A percentile compares a stretch with the other conserved stretches of the same genome.
Conservation (phyloP, 2,888 invertebrate genomes). For the Dynastes maya region DNA sequence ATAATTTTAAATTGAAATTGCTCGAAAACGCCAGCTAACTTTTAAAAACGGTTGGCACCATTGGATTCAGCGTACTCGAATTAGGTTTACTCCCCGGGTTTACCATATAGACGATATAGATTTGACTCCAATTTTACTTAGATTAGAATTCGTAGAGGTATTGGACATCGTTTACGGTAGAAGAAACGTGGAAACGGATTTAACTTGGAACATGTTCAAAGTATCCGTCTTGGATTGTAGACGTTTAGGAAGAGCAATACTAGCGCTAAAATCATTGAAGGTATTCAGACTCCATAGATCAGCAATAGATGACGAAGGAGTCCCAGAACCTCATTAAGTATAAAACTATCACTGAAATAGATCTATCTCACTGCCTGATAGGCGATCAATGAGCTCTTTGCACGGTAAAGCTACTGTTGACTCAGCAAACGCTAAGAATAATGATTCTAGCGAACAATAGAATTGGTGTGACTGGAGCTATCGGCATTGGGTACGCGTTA, state of each 20-base stretch:
- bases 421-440: conserved; percentile 72
- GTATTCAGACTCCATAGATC: conserved; percentile 76
- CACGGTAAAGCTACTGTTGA: conserved; percentile 75
- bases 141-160: conserved; percentile 73
- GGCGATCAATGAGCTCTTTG: conserved; percentile 78
- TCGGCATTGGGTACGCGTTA: conserved; percentile 67
- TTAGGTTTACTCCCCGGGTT: no score
- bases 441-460: conserved; percentile 57
- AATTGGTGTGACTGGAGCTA: conserved; percentile 59
- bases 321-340: conserved; percentile 73
- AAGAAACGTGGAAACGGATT: conserved; percentile 71
- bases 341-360: conserved; percentile 72
- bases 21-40: no score
- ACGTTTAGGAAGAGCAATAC: conserved; percentile 71
- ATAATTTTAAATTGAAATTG: no score
- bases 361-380: conserved; percentile 79
- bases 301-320: conserved; percentile 75
- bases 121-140: conserved; percentile 72
- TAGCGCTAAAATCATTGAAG: conserved; percentile 70
- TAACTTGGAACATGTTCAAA: conserved; percentile 76
- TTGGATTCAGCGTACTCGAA: no score
- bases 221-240: conserved; percentile 75
- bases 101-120: conserved; percentile 73
- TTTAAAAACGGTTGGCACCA: no score
- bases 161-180: conserved; percentile 70